Percentiles rank a stretch among this genome's conserved stretches.
phyloP scores from a whole-genome alignment of 2,113 vertebrate species.

The Sterna hirundo region DNA sequence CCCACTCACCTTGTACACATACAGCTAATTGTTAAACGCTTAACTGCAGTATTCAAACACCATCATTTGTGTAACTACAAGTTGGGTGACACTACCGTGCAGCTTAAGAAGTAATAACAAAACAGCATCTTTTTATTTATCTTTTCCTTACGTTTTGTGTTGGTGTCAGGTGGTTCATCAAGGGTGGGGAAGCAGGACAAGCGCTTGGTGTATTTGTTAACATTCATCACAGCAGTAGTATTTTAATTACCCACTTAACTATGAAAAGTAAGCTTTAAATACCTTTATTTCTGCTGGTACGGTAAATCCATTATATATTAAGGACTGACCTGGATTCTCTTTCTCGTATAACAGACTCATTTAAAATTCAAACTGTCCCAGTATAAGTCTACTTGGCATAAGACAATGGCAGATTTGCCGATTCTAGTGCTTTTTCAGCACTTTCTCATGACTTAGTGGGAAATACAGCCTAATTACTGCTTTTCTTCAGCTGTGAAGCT shows the following conservation, averaged over 20 bases:
- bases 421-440: slow-evolving; percentile 21
- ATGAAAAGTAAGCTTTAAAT: not conserved
- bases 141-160: not conserved
- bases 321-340: slow-evolving; percentile 34
- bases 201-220: not conserved
- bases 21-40: not conserved
- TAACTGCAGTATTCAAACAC: not conserved
- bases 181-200: not conserved
- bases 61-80: not conserved
- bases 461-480: not conserved
- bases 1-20: not conserved
- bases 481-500: not conserved
- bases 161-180: not conserved
- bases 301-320: slow-evolving; percentile 9
- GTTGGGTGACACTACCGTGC: not conserved
- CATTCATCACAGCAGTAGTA: not conserved
- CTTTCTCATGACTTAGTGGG: not conserved
- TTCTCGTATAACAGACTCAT: not conserved
- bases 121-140: not conserved
- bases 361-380: slow-evolving; percentile 17
- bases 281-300: not conserved
- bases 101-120: not conserved
- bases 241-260: not conserved
- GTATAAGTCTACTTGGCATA: not conserved
- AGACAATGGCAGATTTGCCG: not conserved